phyloP scores from a whole-genome alignment of 2,113 vertebrate species.

The Arvicanthis niloticus region DNA sequence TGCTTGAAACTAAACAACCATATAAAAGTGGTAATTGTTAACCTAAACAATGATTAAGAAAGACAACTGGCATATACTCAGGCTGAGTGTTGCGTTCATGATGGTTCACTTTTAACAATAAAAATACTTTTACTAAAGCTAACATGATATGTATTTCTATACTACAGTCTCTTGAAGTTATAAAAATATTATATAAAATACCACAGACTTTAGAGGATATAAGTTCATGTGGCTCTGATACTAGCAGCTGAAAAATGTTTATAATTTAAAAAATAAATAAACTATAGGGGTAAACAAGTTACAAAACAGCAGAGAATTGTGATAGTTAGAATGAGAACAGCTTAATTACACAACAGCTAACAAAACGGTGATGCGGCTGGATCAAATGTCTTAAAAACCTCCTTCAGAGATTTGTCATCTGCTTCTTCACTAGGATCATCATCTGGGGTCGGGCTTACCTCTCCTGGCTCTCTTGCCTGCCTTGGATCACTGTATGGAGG shows the following conservation, averaged over 20 bases:
- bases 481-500: slow-evolving; percentile 94
- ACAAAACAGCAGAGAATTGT: slow-evolving; percentile 87
- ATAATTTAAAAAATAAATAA: slow-evolving; percentile 97
- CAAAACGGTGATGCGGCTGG: slow-evolving; percentile 99
- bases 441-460: slow-evolving; percentile 86
- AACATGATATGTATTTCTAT: slow-evolving; percentile 86
- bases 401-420: slow-evolving; percentile 95
- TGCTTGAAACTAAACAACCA: slow-evolving; percentile 89
- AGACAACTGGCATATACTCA: slow-evolving; percentile 88
- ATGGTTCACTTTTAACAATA: slow-evolving; percentile 88
- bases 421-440: slow-evolving; percentile 85
- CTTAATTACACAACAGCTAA: slow-evolving; percentile 89
- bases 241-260: slow-evolving; percentile 91
- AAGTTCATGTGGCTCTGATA: slow-evolving; percentile 88
- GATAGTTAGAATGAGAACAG: slow-evolving; percentile 83
- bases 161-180: slow-evolving; percentile 88
- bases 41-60: slow-evolving; percentile 86
- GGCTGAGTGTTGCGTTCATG: slow-evolving; percentile 85
- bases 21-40: slow-evolving; percentile 89
- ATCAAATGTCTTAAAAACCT: slow-evolving; percentile 99
- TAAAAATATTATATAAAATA: slow-evolving; percentile 90
- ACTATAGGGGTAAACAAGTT: slow-evolving; percentile 91
- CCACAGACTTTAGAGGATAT: slow-evolving; percentile 88
- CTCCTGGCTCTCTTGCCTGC: slow-evolving; percentile 90
- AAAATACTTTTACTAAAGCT: slow-evolving; percentile 88